phyloP scores from a whole-genome alignment of 2,797 vertebrate genomes.

The Chaunax sp. region DNA sequence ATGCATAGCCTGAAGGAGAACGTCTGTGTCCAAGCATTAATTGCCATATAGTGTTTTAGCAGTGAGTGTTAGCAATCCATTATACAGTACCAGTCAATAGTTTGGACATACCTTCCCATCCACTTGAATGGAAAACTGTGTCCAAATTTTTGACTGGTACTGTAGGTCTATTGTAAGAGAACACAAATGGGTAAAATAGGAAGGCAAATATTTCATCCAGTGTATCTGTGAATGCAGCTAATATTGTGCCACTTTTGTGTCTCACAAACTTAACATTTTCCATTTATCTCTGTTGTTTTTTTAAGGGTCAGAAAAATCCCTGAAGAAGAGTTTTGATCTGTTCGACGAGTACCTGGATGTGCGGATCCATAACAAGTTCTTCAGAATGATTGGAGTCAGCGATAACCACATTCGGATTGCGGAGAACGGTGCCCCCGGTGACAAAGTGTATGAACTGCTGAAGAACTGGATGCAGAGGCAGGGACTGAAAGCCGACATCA shows the following conservation, averaged over 20 bases:
- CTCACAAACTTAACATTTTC: background rate
- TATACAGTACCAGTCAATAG: too few relatives aligned
- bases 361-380: conserved; percentile 86
- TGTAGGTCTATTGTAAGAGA: background rate
- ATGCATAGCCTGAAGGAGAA: conserved; percentile 10
- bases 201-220: background rate
- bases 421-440: conserved; percentile 68
- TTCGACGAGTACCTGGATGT: conserved; percentile 84
- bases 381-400: conserved; percentile 82
- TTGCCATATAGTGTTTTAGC: background rate
- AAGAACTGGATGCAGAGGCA: conserved; percentile 86
- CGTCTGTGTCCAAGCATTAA: background rate
- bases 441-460: conserved; percentile 87
- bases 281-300: background rate
- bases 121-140: too few relatives aligned
- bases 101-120: too few relatives aligned
- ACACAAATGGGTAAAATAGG: background rate
- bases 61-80: background rate
- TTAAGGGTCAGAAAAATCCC: conserved; percentile 81
- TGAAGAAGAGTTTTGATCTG: conserved; percentile 85
- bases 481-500: conserved; percentile 85
- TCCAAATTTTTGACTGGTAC: too few relatives aligned
- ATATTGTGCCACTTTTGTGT: background rate
- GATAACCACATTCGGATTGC: conserved; percentile 85
- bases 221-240: background rate